A percentile compares a stretch with the other conserved stretches of the same genome.
Conservation (phyloP, 2,113 vertebrate species). For the Brachyhypopomus gauderio region DNA sequence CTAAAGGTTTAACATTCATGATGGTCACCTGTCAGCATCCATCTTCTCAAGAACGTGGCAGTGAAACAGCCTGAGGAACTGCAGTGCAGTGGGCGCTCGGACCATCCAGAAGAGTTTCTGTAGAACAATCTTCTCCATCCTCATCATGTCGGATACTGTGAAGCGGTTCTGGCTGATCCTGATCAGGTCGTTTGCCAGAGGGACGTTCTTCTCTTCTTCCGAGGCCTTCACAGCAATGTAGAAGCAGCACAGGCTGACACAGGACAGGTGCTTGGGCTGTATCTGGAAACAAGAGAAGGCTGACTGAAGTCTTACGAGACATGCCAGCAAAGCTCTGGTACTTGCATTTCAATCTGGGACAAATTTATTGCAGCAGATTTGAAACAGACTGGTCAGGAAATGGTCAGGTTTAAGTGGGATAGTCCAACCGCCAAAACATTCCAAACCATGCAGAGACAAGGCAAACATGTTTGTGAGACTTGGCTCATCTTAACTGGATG, state of each 20-base stretch:
- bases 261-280: conserved; percentile 93
- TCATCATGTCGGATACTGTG: conserved; percentile 92
- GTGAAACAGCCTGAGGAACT: conserved; percentile 87
- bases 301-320: too few species aligned
- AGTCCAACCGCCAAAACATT: too few species aligned
- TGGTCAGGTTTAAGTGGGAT: too few species aligned
- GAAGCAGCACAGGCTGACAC: conserved; percentile 93
- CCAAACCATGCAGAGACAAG: too few species aligned
- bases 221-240: conserved; percentile 89
- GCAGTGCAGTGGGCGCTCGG: conserved; percentile 86
- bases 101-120: conserved; percentile 93
- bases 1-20: neutral
- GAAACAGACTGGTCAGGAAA: too few species aligned
- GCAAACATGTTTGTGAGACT: too few species aligned
- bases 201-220: conserved; percentile 91
- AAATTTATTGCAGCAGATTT: too few species aligned
- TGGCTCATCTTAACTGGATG: too few species aligned
- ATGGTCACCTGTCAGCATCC: conserved; percentile 80
- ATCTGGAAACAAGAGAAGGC: conserved; percentile 73
- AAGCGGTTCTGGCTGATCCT: conserved; percentile 95
- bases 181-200: conserved; percentile 88
- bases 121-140: conserved; percentile 97
- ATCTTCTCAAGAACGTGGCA: conserved; percentile 79
- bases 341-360: too few species aligned
- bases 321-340: too few species aligned